Conservation (phyloP, 1,140 invertebrate species). For the Bradysia coprophila region DNA sequence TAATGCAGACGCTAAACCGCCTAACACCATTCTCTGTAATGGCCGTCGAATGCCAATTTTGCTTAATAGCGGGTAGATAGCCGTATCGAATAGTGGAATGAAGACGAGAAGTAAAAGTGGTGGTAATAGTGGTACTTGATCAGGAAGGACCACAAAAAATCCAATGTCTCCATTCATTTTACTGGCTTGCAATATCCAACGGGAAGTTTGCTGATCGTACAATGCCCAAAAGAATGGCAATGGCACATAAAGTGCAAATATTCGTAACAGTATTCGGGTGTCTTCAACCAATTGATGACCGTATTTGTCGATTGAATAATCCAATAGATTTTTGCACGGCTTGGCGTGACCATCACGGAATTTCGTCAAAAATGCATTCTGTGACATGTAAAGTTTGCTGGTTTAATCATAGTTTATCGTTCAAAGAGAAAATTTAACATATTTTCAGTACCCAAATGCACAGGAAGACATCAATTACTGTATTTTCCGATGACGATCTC, state of each 20-base stretch:
- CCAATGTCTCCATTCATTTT: slow-evolving; percentile 46
- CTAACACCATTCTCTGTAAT: slow-evolving; percentile 38
- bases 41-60: slow-evolving; percentile 16
- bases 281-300: slow-evolving; percentile 7
- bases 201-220: slow-evolving; percentile 36
- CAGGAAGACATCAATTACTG: slow-evolving; percentile 48
- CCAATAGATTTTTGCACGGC: slow-evolving; percentile 2
- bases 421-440: too few relatives aligned
- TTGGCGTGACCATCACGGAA: not conserved
- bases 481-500: slow-evolving; percentile 55
- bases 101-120: slow-evolving; percentile 49
- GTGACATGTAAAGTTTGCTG: too few relatives aligned
- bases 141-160: slow-evolving; percentile 37
- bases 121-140: slow-evolving; percentile 59
- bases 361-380: not conserved
- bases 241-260: slow-evolving; percentile 40
- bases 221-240: slow-evolving; percentile 52
- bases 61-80: slow-evolving; percentile 14
- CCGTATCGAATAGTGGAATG: slow-evolving; percentile 54
- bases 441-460: slow-evolving; percentile 37
- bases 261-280: slow-evolving; percentile 31
- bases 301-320: slow-evolving; percentile 4
- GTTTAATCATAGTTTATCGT: too few relatives aligned
- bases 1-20: too few relatives aligned
- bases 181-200: slow-evolving; percentile 41